Conservation (phyloP, 2,888 invertebrate genomes). For the Cantharis flavilabris region DNA sequence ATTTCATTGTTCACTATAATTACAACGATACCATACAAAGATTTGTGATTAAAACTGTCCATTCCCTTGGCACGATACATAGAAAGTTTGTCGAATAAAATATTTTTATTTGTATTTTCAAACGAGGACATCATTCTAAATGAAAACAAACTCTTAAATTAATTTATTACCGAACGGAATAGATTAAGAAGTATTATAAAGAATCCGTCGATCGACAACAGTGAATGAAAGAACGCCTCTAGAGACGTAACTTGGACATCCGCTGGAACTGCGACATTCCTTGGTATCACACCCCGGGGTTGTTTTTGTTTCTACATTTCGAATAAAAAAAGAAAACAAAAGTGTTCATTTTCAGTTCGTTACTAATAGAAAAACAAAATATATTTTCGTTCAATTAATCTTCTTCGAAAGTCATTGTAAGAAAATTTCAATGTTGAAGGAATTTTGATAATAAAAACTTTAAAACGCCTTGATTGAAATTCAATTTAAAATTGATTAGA, state of each 20-base stretch:
- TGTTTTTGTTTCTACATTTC: slow-evolving; percentile 37
- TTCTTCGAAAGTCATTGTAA: slow-evolving; percentile 37
- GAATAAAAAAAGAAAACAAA: slow-evolving; percentile 36
- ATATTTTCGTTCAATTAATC: slow-evolving; percentile 42
- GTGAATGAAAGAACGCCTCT: slow-evolving; percentile 27
- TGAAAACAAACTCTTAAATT: not conserved
- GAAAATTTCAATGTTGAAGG: slow-evolving; percentile 31
- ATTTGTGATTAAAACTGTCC: not conserved
- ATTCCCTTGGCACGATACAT: not conserved
- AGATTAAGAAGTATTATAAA: slow-evolving; percentile 25
- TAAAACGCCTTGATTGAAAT: slow-evolving; percentile 35
- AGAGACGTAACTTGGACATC: slow-evolving; percentile 28
- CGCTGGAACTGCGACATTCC: slow-evolving; percentile 29
- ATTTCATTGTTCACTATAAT: not conserved
- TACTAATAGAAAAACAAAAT: slow-evolving; percentile 35
- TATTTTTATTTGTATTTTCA: not conserved
- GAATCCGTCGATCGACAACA: slow-evolving; percentile 24
- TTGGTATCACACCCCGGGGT: slow-evolving; percentile 38
- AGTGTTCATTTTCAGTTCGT: slow-evolving; percentile 33
- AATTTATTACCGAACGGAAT: slow-evolving; percentile 6
- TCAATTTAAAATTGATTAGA: slow-evolving; percentile 34
- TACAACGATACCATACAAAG: not conserved
- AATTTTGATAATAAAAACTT: slow-evolving; percentile 17
- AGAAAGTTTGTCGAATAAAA: not conserved
- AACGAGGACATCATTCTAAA: not conserved